phyloP scores from a whole-genome alignment of 2,113 vertebrate genomes.

The Euleptes europaea region DNA sequence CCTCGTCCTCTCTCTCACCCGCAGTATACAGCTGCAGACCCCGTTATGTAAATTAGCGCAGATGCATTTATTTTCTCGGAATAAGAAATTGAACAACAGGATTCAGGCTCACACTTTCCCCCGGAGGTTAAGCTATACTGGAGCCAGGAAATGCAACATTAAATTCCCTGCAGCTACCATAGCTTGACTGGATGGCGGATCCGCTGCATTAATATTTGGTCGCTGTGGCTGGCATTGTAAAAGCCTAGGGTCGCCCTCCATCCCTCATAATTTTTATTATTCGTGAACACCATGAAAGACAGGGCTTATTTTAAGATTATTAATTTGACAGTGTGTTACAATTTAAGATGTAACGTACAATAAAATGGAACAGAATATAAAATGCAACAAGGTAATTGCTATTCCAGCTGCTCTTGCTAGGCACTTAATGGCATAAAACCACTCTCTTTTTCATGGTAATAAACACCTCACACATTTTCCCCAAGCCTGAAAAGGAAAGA shows the following conservation, averaged over 20 bases:
- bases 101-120: neutral
- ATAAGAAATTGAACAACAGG: conserved; percentile 24
- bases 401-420: neutral
- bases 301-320: neutral
- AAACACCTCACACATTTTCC: neutral
- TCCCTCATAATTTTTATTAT: conserved; percentile 3
- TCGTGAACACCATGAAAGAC: neutral
- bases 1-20: accelerated
- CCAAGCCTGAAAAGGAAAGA: neutral
- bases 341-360: neutral
- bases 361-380: neutral
- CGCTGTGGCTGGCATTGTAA: conserved; percentile 16
- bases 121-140: conserved; percentile 15
- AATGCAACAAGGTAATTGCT: neutral
- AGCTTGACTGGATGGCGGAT: neutral
- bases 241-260: neutral
- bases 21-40: neutral
- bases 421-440: neutral
- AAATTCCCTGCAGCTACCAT: neutral
- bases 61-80: neutral
- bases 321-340: neutral
- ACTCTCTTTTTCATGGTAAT: neutral
- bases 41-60: neutral
- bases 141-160: conserved; percentile 26
- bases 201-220: neutral